A percentile compares a stretch with the other conserved stretches of the same genome.
Evolutionary conservation across 2,113 vertebrate species (phyloP).

Genomic region (Nymphicus hollandicus): DNA sequence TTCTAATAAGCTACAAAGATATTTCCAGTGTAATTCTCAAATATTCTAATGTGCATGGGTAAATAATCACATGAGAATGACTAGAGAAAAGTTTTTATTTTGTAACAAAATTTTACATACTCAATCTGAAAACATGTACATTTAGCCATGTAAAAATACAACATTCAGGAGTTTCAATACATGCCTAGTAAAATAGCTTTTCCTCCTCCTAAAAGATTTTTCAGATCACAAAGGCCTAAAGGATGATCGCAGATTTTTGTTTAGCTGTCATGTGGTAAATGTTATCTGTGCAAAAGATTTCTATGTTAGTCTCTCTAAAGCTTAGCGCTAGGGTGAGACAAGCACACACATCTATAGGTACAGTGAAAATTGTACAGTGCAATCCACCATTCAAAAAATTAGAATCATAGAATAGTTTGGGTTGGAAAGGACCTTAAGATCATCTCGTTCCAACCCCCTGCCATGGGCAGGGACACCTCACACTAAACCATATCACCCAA

Average conservation of each 20-base stretch:
- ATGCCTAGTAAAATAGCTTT: conserved; percentile 21
- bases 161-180: not conserved
- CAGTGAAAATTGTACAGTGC: rapidly evolving
- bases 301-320: not conserved
- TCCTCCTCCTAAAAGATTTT: not conserved
- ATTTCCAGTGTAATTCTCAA: not conserved
- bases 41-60: not conserved
- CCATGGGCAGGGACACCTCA: too few relatives aligned
- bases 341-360: not conserved
- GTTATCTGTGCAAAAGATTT: not conserved
- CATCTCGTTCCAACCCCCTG: too few relatives aligned
- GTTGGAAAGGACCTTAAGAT: too few relatives aligned
- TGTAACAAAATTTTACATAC: conserved; percentile 64
- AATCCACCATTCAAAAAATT: not conserved
- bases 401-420: too few relatives aligned
- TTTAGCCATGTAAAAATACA: conserved; percentile 52
- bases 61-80: not conserved
- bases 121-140: conserved; percentile 48
- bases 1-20: not conserved
- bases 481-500: too few relatives aligned
- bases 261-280: not conserved
- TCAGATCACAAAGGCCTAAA: not conserved
- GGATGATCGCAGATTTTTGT: not conserved
- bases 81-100: conserved; percentile 31
- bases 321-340: not conserved